Evolutionary conservation across 2,113 vertebrate species (phyloP).

Genomic region (Piliocolobus tephrosceles): DNA sequence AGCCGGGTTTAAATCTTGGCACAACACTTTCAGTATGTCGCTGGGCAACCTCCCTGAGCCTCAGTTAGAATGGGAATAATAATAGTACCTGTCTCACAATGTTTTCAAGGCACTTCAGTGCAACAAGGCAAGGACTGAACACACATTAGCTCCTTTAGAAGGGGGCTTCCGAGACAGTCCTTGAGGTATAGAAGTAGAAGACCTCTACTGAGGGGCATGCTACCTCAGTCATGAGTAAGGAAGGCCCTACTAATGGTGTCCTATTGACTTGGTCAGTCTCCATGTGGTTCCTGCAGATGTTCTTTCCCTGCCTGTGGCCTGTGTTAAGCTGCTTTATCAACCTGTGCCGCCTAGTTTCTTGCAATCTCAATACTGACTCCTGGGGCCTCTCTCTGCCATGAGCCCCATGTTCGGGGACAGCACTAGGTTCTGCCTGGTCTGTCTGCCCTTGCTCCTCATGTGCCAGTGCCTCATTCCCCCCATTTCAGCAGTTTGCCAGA

Average conservation of each 20-base stretch:
- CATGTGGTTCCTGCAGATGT: not conserved
- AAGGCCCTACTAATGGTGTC: not conserved
- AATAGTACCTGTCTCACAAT: not conserved
- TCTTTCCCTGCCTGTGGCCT: not conserved
- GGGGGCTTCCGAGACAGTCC: not conserved
- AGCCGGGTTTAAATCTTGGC: not conserved
- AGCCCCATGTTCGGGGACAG: not conserved
- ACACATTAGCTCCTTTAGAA: not conserved
- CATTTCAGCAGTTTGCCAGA: not conserved
- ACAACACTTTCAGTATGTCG: not conserved
- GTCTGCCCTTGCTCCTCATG: not conserved
- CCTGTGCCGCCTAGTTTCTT: not conserved
- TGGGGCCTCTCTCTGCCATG: not conserved
- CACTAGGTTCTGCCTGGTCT: not conserved
- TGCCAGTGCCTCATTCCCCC: not conserved
- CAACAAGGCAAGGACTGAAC: not conserved
- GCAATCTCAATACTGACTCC: not conserved
- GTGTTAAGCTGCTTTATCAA: not conserved
- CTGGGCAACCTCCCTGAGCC: not conserved
- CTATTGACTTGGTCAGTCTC: too few species aligned
- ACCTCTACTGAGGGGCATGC: rapidly evolving
- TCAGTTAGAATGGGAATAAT: not conserved
- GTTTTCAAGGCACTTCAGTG: not conserved
- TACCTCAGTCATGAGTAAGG: not conserved
- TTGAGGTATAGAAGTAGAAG: not conserved